These are phyloP conservation scores for Aethes cnicana DNA, from an alignment of 2,888 invertebrate genomes.

Conservation along the genomic window DNA sequence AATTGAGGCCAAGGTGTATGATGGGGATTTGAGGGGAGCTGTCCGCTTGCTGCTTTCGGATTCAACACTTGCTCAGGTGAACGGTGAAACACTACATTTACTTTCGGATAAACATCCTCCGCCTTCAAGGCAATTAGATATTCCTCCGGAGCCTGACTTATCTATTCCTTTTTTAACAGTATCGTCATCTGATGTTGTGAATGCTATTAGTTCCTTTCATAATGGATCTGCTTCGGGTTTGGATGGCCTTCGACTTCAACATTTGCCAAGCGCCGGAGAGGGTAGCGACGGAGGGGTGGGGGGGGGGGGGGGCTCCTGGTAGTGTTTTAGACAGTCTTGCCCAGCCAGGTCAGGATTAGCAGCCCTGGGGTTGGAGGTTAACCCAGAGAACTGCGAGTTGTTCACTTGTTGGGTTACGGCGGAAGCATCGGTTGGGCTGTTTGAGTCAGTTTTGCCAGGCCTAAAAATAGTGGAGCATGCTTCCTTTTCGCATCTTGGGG, in stretches of 20 bases:
- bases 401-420: background rate
- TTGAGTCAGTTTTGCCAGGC: background rate
- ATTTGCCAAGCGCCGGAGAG: constrained; percentile 5
- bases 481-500: background rate
- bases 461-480: background rate
- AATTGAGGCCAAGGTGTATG: constrained; percentile 9
- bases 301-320: background rate
- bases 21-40: constrained; percentile 14
- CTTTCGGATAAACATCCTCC: constrained; percentile 22
- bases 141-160: background rate
- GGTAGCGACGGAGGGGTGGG: constrained; percentile 12
- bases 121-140: constrained; percentile 8
- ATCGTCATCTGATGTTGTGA: background rate
- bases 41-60: constrained; percentile 15
- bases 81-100: background rate
- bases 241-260: constrained; percentile 24
- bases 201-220: constrained; percentile 19
- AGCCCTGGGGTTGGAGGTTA: background rate
- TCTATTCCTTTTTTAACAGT: background rate
- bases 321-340: background rate
- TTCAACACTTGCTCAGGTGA: constrained; percentile 6
- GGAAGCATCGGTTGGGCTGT: background rate
- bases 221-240: constrained; percentile 25
- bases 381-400: background rate
- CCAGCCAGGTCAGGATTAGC: background rate